A percentile compares a stretch with the other conserved stretches of the same genome.
These are phyloP conservation scores for Gadus chalcogrammus DNA, from an alignment of 2,113 vertebrate species.

Conservation along the genomic window DNA sequence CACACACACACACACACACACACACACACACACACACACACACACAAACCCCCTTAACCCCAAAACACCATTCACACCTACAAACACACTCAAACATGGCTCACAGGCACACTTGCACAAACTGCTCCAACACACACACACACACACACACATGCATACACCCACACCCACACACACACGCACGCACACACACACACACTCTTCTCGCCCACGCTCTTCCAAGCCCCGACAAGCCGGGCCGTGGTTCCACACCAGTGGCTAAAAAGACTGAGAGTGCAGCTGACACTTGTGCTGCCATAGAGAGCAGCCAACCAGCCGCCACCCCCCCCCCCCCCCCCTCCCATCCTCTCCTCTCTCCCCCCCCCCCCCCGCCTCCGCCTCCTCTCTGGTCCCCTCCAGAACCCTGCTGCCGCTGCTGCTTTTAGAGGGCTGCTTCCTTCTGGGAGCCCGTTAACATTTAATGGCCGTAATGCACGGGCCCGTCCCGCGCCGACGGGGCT, in stretches of 20 bases:
- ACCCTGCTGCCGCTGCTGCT: constrained; percentile 41
- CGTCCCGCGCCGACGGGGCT: constrained; percentile 37
- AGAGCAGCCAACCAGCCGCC: constrained; percentile 39
- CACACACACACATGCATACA: constrained; percentile 10
- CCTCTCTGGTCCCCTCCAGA: not conserved
- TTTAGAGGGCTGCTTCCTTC: constrained; percentile 49
- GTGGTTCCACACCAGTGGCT: constrained; percentile 62
- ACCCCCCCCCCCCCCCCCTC: not conserved
- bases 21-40: not conserved
- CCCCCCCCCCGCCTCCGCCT: not conserved
- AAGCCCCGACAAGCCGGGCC: constrained; percentile 41
- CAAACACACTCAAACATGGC: constrained; percentile 6
- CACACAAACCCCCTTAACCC: not conserved
- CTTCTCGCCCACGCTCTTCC: constrained; percentile 24
- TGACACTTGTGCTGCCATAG: constrained; percentile 58
- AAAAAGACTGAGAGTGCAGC: constrained; percentile 59
- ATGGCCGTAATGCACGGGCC: constrained; percentile 59
- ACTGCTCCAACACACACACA: constrained; percentile 20
- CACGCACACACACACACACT: constrained; percentile 17
- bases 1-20: not conserved
- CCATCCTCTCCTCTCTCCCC: constrained; percentile 27
- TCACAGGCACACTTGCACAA: constrained; percentile 19
- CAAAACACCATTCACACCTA: constrained; percentile 9
- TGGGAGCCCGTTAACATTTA: constrained; percentile 66
- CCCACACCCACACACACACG: constrained; percentile 5